Evolutionary conservation across 2,113 vertebrate species (phyloP), one percentile per base, ranked within the genome.

Genomic region (Scartelaos histophorus): DNA sequence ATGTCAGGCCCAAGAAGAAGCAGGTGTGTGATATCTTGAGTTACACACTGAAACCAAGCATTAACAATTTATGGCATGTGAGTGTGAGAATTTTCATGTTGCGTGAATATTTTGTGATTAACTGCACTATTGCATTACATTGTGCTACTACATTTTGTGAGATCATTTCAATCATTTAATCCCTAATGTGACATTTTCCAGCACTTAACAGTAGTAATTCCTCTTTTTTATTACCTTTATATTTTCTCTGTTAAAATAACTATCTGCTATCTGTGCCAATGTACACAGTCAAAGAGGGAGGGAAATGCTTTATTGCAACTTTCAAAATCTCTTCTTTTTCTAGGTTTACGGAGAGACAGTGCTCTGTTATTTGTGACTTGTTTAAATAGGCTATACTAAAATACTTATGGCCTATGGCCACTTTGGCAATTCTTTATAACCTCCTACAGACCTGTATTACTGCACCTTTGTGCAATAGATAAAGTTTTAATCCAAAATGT

Each of bases 1-100:
- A 64, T 43, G 19, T 34, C 29, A 46, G 64, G 19, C 83, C 49
- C 67, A 73, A 76, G 46, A 71, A 76, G 60, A 76, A 80, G 53
- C 74, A 85, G 80, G 73, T 82, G 53, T 73, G 57, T 74, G 25
- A 62, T 19, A 10, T 81, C 71, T 77, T 75, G n/a, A 77, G 78
- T 82, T 81, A 60, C 74, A 66, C 6, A 13, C 25, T 47, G 13
- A 71, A 45, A 16, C 5, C 24, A 2, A 22, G 38, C 38, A 70
- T 77, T 77, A 47, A 61, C 24, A 61, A 61, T 34, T 61, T 16
- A 61, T 34, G 17, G 24, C 58, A 5, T 61, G 24, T 51, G 13
- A 21, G 35, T 62, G 68, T 35, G 57, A 29, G 21, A 35, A 61
- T 51, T 19, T 64, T 64, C 3, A 38, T 5, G 35, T 64, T 64